phyloP scores from a whole-genome alignment of 2,113 vertebrate species.

The Hoplias malabaricus region DNA sequence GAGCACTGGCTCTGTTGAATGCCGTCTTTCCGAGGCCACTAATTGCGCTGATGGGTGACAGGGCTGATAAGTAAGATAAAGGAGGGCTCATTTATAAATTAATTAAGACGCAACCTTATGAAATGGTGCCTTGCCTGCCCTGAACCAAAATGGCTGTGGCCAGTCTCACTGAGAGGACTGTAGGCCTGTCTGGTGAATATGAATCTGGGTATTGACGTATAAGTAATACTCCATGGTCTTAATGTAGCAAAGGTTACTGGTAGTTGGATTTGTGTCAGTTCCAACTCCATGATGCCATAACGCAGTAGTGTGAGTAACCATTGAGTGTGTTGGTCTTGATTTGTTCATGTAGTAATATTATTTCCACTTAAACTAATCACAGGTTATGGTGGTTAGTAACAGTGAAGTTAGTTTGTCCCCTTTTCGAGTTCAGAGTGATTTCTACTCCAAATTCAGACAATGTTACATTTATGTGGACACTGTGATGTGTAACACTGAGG shows the following conservation, averaged over 20 bases:
- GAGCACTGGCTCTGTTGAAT: conserved; percentile 20
- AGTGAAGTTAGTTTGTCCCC: too few species aligned
- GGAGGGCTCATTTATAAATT: conserved; percentile 29
- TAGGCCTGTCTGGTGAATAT: conserved; percentile 19
- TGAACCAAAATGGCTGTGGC: conserved; percentile 27
- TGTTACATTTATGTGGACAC: neutral
- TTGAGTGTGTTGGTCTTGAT: too few species aligned
- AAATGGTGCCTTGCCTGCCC: conserved; percentile 3
- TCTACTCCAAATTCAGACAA: too few species aligned
- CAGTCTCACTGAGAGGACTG: neutral
- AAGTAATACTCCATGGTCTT: conserved; percentile 3
- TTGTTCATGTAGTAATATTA: too few species aligned
- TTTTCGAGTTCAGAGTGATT: too few species aligned
- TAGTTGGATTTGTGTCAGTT: too few species aligned
- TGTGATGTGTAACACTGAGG: neutral
- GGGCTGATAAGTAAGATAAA: conserved; percentile 39
- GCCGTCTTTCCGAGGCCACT: conserved; percentile 10
- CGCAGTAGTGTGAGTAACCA: too few species aligned
- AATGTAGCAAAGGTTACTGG: too few species aligned
- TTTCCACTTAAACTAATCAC: too few species aligned
- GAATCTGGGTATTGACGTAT: conserved; percentile 15
- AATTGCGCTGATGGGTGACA: conserved; percentile 35
- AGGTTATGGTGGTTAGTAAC: too few species aligned
- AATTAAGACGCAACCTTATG: conserved; percentile 31
- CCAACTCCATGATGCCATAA: too few species aligned